Evolutionary conservation across 2,888 invertebrate genomes (phyloP).

Genomic region (Pocota personata): DNA sequence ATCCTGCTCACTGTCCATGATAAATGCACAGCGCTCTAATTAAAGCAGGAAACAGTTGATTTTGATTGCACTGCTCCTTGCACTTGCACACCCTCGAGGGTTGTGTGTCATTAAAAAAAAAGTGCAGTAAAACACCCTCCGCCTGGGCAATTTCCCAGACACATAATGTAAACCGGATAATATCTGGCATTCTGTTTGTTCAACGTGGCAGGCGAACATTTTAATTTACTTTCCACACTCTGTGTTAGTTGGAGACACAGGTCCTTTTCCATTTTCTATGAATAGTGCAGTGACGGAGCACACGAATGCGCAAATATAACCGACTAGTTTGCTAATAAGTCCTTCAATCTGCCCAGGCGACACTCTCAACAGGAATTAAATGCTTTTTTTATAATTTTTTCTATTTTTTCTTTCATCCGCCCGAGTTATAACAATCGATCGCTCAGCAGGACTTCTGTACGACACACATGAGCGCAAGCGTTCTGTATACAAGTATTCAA

Average conservation of each 20-base stretch:
- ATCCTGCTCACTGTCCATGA: neutral
- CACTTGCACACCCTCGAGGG: neutral
- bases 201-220: constrained; percentile 42
- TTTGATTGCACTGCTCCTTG: constrained; percentile 21
- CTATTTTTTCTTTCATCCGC: neutral
- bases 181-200: constrained; percentile 38
- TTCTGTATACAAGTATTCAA: constrained; percentile 39
- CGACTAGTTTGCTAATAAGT: constrained; percentile 45
- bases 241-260: neutral
- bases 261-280: neutral
- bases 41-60: constrained; percentile 36
- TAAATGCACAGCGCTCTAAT: neutral
- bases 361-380: constrained; percentile 33
- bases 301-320: constrained; percentile 42
- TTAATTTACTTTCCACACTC: constrained; percentile 32
- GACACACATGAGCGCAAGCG: neutral
- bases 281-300: neutral
- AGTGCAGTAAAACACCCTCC: constrained; percentile 1
- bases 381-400: neutral
- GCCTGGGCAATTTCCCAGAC: constrained; percentile 33
- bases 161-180: constrained; percentile 42
- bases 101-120: neutral
- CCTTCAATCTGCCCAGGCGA: constrained; percentile 51
- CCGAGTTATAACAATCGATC: constrained; percentile 20
- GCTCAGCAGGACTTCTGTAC: neutral